Evolutionary conservation across 2,888 invertebrate species (phyloP), one percentile per base, ranked within the genome.

Genomic region (Choristoneura rosaceana): DNA sequence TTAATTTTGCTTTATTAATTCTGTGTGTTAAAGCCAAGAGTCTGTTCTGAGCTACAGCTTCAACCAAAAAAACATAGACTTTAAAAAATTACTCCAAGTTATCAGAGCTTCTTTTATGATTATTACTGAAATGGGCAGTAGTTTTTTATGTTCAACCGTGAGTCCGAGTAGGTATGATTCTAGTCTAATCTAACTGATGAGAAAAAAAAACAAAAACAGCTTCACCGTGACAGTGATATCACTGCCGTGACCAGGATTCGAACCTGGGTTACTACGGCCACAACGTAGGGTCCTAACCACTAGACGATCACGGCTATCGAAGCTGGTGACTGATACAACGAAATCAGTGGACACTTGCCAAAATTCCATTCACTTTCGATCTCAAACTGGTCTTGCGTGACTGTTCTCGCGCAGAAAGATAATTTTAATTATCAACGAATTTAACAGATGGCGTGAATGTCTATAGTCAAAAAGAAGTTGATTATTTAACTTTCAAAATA

Each of bases 191-290:
- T 25, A 50, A 7, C 12, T 50, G 4, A 15, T 4, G 4, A n/a
- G n/a, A 5, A 50, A 2, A 61, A 41, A 15, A 43, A 3, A 25
- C 80, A 79, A 78, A 70, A 75, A 41, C 10, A 25, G 67, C 81
- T 80, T 82, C 83, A 69, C 84, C 81, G 77, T 15, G 80, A 84
- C 81, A 86, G 84, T 83, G 80, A 70, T 58, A 75, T 25, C 90
- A 91, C 91, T 95, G 95, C 95, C 95, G 95, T 95, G 95, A 95
- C 95, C 95, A 95, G 95, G 95, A 95, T 95, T 95, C 95, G 95
- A 95, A 95, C 95, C 95, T 95, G 95, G 95, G 95, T 95, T 95
- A 95, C 93, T 94, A 93, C 95, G 94, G 95, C 94, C 94, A 95
- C 94, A 95, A 95, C 94, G 94, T 94, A 93, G 93, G 90, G 94